Percentiles rank a stretch among this genome's conserved stretches.
These are phyloP conservation scores for Melanotus villosus DNA, from an alignment of 2,888 invertebrate genomes.

Conservation along the genomic window DNA sequence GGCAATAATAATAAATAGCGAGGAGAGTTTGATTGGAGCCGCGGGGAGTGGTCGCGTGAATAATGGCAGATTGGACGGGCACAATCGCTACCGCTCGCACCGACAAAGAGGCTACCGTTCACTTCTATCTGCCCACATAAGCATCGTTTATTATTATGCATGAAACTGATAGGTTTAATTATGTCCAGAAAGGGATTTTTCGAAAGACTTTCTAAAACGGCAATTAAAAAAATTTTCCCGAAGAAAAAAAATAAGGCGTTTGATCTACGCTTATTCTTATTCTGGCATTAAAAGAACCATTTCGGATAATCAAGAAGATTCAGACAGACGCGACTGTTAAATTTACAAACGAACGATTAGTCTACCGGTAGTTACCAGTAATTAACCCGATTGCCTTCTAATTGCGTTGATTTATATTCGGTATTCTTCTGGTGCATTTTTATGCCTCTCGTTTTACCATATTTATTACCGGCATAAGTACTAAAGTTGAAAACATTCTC, in stretches of 20 bases:
- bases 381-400: constrained; percentile 30
- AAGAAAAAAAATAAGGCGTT: no score
- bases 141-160: constrained; percentile 40
- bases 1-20: constrained; percentile 48
- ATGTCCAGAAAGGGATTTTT: background rate
- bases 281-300: background rate
- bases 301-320: background rate
- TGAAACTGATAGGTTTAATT: constrained; percentile 26
- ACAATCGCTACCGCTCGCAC: constrained; percentile 43
- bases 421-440: background rate
- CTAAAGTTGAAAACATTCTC: background rate
- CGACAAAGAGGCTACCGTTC: constrained; percentile 36
- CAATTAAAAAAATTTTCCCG: no score
- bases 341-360: background rate
- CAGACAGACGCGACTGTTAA: background rate
- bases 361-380: background rate
- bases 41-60: constrained; percentile 48
- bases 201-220: no score
- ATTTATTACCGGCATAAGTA: constrained; percentile 23
- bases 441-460: background rate
- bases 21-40: constrained; percentile 45
- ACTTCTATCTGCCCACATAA: constrained; percentile 40
- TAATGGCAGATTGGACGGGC: constrained; percentile 46
- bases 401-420: constrained; percentile 50
- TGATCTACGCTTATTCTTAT: no score